These are phyloP conservation scores for Ptychadena robeensis DNA, from an alignment of 2,797 vertebrate species.

Conservation along the genomic window DNA sequence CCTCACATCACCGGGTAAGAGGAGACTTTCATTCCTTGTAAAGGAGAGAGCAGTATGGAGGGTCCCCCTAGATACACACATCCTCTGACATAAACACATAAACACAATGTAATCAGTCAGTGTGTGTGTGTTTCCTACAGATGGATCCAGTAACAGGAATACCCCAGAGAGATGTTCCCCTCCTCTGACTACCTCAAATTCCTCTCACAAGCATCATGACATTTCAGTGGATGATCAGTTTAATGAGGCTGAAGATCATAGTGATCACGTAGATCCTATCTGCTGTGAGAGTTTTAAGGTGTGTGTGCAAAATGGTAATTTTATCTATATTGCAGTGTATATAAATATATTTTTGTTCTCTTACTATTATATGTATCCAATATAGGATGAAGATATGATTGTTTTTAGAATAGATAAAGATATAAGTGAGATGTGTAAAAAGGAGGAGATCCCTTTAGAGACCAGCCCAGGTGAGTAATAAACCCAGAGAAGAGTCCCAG, in stretches of 20 bases:
- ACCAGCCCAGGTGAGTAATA: background rate
- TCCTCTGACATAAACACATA: too few species aligned
- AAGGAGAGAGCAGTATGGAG: too few species aligned
- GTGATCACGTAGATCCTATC: background rate
- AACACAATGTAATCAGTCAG: too few species aligned
- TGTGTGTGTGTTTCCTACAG: background rate
- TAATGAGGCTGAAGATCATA: background rate
- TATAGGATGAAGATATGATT: background rate
- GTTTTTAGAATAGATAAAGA: background rate
- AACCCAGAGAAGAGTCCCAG: background rate
- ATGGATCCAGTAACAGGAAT: background rate
- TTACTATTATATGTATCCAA: too few species aligned
- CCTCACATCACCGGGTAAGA: too few species aligned
- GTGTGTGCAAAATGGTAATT: background rate
- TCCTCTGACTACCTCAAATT: background rate
- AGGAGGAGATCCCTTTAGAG: background rate
- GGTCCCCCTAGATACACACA: too few species aligned
- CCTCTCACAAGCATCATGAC: background rate
- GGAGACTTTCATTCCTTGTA: too few species aligned
- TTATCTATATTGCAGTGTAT: background rate
- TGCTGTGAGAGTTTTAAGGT: background rate
- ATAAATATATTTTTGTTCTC: background rate
- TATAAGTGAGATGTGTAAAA: background rate
- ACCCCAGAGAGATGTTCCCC: background rate
- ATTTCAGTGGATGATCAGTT: background rate